Base-by-base conservation (phyloP, 2,888 invertebrate genomes). In the Dryadula phaetusa region DNA sequence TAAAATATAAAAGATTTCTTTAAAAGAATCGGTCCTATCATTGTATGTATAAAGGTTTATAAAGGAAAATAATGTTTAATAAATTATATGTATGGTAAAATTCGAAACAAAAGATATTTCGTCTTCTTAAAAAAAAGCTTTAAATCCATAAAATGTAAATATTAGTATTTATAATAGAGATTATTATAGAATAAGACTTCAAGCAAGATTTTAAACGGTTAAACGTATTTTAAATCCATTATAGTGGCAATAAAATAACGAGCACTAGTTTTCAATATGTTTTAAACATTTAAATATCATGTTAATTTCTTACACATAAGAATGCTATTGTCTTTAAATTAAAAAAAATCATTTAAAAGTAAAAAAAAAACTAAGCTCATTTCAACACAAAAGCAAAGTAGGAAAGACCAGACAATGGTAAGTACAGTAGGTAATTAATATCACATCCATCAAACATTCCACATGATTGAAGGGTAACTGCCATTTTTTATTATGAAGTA, bases 361-460 rank as follows among this genome's bases (percentile, higher is more conserved):
- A 56, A 56, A 22, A 40, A 16, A 56, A 56, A 22, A 40, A 16
- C 56, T 56, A 56, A 56, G 40, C 56, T 40, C 22, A 56, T 56
- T 40, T 37, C 37, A 56, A 56, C 16, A 56, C 22, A 56, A 56
- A 56, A 28, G 28, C 60, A 18, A 32, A 60, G 42, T 28, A 46
- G 42, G 7, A 44, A 18, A 32, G 60, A 44, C 28, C 44, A 60
- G 60, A 60, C 60, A 60, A 60, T 60, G 32, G 60, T 28, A 46
- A 60, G 28, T 60, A 60, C 46, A 46, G 60, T 60, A 28, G 18
- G 32, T 60, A 60, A 46, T 52, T 62, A 62, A 14, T 62, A 52
- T 62, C 62, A 62, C 52, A 32, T 62, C 62, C 25, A 62, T 60
- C 60, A 60, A 60, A 44, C 60, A 28, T 60, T 46, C 28, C 60